Evolutionary conservation across 2,797 vertebrate species (phyloP).

Genomic region (Centropyge bicolor): DNA sequence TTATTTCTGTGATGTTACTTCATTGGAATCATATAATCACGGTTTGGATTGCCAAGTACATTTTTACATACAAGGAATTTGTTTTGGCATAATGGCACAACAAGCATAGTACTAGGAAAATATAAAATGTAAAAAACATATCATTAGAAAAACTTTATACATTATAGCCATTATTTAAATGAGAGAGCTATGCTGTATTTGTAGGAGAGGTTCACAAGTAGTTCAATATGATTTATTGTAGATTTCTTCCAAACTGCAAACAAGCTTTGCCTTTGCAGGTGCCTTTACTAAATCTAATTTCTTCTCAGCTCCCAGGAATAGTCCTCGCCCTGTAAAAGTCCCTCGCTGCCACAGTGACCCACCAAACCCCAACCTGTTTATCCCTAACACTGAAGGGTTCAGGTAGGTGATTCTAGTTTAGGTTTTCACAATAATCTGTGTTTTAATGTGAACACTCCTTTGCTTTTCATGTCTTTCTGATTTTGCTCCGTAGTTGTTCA

Average conservation of each 20-base stretch:
- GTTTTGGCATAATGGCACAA: too few species aligned
- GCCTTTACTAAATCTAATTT: conserved; percentile 30
- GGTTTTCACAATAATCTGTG: neutral
- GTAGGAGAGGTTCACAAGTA: too few species aligned
- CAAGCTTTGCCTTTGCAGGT: neutral
- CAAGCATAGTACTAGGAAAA: too few species aligned
- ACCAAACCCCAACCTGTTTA: conserved; percentile 96
- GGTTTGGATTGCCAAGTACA: too few species aligned
- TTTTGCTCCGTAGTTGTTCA: conserved; percentile 35
- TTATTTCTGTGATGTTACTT: neutral
- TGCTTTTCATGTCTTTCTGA: conserved; percentile 33
- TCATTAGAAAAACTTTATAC: too few species aligned
- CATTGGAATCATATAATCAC: too few species aligned
- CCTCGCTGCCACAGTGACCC: conserved; percentile 98
- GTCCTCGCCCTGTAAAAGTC: conserved; percentile 96
- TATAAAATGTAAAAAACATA: too few species aligned
- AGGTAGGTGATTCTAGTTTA: conserved; percentile 85
- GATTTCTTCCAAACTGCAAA: neutral
- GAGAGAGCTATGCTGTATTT: too few species aligned
- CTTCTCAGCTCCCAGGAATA: conserved; percentile 92
- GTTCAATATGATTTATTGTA: neutral
- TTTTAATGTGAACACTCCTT: conserved; percentile 27
- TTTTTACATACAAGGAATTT: too few species aligned
- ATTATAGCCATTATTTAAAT: too few species aligned
- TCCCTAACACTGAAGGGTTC: conserved; percentile 94